These are phyloP conservation scores for Heliconius aoede DNA, from an alignment of 2,888 invertebrate genomes.

Conservation along the genomic window DNA sequence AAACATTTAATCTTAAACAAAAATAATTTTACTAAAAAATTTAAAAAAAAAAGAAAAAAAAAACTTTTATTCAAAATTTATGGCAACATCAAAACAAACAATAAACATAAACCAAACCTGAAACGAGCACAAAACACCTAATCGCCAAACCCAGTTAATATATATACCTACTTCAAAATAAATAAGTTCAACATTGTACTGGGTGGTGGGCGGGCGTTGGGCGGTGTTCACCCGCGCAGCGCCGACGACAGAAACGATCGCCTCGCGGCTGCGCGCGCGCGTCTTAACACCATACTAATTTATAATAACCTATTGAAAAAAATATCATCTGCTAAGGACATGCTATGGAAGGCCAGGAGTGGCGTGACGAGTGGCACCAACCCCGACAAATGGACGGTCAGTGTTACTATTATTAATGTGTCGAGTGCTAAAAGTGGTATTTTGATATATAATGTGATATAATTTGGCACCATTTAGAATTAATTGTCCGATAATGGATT, in stretches of 20 bases:
- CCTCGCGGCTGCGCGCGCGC: slow-evolving; percentile 79
- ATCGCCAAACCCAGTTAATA: slow-evolving; percentile 17
- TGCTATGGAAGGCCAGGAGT: slow-evolving; percentile 81
- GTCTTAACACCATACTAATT: slow-evolving; percentile 80
- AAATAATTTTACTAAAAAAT: no score
- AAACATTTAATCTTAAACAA: background rate
- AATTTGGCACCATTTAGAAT: slow-evolving; percentile 30
- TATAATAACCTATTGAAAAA: slow-evolving; percentile 82
- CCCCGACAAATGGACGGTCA: slow-evolving; percentile 77
- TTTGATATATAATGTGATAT: slow-evolving; percentile 27
- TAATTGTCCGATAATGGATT: slow-evolving; percentile 22
- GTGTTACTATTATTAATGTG: slow-evolving; percentile 53
- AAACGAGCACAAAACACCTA: slow-evolving; percentile 37
- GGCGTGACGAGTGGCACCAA: slow-evolving; percentile 79
- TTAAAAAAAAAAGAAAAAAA: background rate
- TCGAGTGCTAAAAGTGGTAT: slow-evolving; percentile 32
- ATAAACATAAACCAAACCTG: slow-evolving; percentile 4
- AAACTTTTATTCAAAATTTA: background rate
- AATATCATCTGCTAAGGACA: slow-evolving; percentile 74
- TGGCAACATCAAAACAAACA: background rate
- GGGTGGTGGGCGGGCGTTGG: slow-evolving; percentile 45
- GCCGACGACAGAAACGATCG: slow-evolving; percentile 90
- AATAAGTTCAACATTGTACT: slow-evolving; percentile 39
- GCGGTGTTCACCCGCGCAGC: slow-evolving; percentile 84
- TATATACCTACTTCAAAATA: slow-evolving; percentile 47